These are phyloP conservation scores for Aelia acuminata DNA, from an alignment of 2,888 invertebrate genomes.

Conservation along the genomic window DNA sequence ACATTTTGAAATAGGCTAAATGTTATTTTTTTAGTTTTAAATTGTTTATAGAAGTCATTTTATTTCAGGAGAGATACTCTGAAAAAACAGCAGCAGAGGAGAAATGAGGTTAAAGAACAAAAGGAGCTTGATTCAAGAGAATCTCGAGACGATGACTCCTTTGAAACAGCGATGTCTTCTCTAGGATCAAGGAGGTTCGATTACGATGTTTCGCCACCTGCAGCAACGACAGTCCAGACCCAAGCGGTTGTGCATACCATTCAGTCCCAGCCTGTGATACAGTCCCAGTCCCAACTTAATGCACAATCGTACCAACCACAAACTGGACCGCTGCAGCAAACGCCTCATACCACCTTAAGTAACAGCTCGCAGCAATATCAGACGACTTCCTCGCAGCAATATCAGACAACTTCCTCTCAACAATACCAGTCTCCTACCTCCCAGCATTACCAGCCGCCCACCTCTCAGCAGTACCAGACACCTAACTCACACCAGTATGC, in stretches of 20 bases:
- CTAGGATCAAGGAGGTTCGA: conserved; percentile 68
- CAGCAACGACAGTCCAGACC: conserved; percentile 33
- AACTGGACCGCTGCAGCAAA: conserved; percentile 48
- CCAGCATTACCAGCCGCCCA: conserved; percentile 59
- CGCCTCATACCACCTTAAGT: neutral
- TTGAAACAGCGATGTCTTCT: conserved; percentile 73
- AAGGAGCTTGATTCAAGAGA: conserved; percentile 74
- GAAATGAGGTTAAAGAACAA: conserved; percentile 67
- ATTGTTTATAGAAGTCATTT: conserved; percentile 59
- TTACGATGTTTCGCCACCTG: conserved; percentile 43
- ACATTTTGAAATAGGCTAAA: no score
- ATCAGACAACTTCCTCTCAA: conserved; percentile 60
- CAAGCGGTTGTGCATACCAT: conserved; percentile 57
- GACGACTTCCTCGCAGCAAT: conserved; percentile 60
- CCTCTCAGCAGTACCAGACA: conserved; percentile 60
- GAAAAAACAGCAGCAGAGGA: conserved; percentile 64
- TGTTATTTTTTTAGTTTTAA: neutral
- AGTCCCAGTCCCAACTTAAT: conserved; percentile 41
- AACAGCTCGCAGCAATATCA: conserved; percentile 49
- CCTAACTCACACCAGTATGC: conserved; percentile 56
- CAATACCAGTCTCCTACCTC: conserved; percentile 60
- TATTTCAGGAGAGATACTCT: conserved; percentile 65
- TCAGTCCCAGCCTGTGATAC: conserved; percentile 56
- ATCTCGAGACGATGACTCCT: conserved; percentile 73
- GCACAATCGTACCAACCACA: conserved; percentile 43